These are phyloP conservation scores for Sternotherus odoratus DNA, from an alignment of 2,797 vertebrate genomes.

Conservation along the genomic window DNA sequence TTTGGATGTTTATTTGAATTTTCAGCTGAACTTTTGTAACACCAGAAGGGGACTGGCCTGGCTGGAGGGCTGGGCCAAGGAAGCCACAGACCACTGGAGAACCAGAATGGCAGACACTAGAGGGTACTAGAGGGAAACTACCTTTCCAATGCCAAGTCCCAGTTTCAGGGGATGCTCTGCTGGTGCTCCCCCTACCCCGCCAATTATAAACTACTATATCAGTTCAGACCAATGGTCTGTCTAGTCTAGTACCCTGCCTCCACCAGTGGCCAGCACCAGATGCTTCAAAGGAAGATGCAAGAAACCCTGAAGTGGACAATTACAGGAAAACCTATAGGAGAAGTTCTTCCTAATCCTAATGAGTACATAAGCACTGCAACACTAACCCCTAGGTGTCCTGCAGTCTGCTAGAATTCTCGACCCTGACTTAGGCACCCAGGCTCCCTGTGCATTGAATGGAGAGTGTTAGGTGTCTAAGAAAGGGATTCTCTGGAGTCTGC, in stretches of 20 bases:
- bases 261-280: neutral
- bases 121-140: neutral
- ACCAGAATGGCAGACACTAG: neutral
- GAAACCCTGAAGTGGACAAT: neutral
- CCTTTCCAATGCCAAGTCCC: neutral
- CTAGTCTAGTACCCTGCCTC: neutral
- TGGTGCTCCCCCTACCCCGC: neutral
- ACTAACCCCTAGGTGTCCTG: neutral
- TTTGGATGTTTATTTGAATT: neutral
- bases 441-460: neutral
- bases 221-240: neutral
- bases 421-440: neutral
- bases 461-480: neutral
- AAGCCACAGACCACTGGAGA: neutral
- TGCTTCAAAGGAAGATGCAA: neutral
- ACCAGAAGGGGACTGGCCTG: neutral
- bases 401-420: neutral
- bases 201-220: neutral
- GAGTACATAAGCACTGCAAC: neutral
- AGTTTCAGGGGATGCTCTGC: neutral
- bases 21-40: neutral
- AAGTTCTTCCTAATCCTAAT: neutral
- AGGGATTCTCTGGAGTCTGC: neutral
- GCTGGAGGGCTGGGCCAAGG: neutral
- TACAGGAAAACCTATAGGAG: neutral